Percentiles rank a stretch among this genome's conserved stretches.
Evolutionary conservation across 2,113 vertebrate species (phyloP).

Genomic region (chimpanzee (Pan troglodytes)): DNA sequence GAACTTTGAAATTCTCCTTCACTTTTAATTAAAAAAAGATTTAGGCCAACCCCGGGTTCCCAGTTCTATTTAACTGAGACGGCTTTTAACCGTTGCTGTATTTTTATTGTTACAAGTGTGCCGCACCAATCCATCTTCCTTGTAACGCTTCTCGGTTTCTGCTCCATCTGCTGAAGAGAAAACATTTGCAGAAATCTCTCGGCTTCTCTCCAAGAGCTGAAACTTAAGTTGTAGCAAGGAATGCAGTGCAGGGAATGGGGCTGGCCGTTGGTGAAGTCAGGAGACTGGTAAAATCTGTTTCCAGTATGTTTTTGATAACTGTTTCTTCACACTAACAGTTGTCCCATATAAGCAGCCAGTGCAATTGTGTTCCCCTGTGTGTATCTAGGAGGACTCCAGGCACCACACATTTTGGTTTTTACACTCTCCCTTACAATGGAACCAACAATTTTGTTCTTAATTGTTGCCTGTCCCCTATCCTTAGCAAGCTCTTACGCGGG

Average conservation of each 20-base stretch:
- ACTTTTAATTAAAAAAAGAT: slow-evolving; percentile 79
- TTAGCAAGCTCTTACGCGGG: background rate
- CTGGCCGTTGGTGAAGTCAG: background rate
- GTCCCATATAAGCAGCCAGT: fast-evolving
- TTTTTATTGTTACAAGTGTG: slow-evolving; percentile 73
- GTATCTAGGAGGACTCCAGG: background rate
- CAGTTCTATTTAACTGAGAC: slow-evolving; percentile 66
- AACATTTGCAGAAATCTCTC: slow-evolving; percentile 75
- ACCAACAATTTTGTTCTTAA: background rate
- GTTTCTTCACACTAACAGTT: background rate
- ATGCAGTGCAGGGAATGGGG: slow-evolving; percentile 23
- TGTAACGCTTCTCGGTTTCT: slow-evolving; percentile 61
- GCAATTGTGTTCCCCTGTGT: fast-evolving
- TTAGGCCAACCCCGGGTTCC: slow-evolving; percentile 66
- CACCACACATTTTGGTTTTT: background rate
- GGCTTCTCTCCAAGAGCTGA: slow-evolving; percentile 67
- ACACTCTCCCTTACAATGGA: background rate
- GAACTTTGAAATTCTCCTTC: slow-evolving; percentile 66
- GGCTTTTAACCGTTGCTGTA: slow-evolving; percentile 58
- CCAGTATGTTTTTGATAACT: background rate
- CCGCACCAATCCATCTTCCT: slow-evolving; percentile 61
- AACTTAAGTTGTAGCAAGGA: slow-evolving; percentile 55
- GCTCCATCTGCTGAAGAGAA: slow-evolving; percentile 77
- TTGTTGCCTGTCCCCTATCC: background rate
- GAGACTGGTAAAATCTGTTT: slow-evolving; percentile 40